Percentiles rank a stretch among this genome's conserved stretches.
Conservation (phyloP, 2,888 invertebrate genomes). For the Melipona beecheii region DNA sequence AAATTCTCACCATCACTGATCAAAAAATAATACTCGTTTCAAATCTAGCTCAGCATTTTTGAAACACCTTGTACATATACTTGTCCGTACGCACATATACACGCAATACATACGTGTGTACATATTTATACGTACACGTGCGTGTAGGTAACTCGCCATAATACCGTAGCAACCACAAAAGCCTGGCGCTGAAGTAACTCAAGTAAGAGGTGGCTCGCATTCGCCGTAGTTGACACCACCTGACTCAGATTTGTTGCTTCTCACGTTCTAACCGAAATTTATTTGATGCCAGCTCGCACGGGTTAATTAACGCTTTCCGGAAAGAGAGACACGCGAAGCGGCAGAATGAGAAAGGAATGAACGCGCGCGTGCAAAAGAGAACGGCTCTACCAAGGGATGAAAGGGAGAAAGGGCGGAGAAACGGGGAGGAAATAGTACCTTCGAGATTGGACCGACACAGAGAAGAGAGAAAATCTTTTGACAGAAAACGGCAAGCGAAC, state of each 20-base stretch:
- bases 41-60: neutral
- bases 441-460: slow-evolving; percentile 22
- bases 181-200: slow-evolving; percentile 75
- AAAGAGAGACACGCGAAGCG: slow-evolving; percentile 22
- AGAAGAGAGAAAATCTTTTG: slow-evolving; percentile 18
- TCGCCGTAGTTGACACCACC: slow-evolving; percentile 82
- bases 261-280: slow-evolving; percentile 84
- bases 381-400: neutral
- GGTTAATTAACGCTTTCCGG: slow-evolving; percentile 80
- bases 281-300: slow-evolving; percentile 81
- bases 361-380: neutral
- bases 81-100: neutral
- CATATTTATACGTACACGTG: neutral
- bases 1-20: too few species aligned
- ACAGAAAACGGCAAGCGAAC: slow-evolving; percentile 7
- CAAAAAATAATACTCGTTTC: neutral
- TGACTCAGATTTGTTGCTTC: slow-evolving; percentile 84
- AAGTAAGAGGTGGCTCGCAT: slow-evolving; percentile 78
- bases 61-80: neutral
- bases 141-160: slow-evolving; percentile 53
- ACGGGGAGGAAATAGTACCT: slow-evolving; percentile 34
- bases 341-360: neutral
- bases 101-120: too few species aligned
- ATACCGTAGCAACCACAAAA: slow-evolving; percentile 72
- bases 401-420: neutral